phyloP scores from a whole-genome alignment of 2,113 vertebrate species.

The Nothoprocta perdicaria region DNA sequence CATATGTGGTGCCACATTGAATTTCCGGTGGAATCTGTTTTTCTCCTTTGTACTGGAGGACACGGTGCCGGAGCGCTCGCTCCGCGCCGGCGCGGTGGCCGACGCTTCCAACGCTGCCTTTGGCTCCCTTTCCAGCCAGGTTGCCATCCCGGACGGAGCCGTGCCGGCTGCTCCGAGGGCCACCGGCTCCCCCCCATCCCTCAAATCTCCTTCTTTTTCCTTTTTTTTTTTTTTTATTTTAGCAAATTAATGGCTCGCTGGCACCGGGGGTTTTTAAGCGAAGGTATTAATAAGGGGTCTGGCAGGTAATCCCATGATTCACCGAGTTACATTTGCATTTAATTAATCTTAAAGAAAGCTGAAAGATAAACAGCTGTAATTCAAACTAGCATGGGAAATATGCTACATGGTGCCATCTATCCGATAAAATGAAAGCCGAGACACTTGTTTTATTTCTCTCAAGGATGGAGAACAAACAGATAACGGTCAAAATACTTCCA shows the following conservation, averaged over 20 bases:
- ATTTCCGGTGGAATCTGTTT: constrained; percentile 92
- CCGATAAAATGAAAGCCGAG: constrained; percentile 79
- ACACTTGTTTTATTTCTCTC: constrained; percentile 78
- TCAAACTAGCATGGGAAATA: constrained; percentile 80
- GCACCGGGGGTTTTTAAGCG: constrained; percentile 82
- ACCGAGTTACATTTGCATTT: constrained; percentile 87
- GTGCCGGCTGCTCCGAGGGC: constrained; percentile 86
- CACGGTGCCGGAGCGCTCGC: constrained; percentile 86
- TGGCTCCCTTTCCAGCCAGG: constrained; percentile 91
- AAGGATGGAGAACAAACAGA: constrained; percentile 74
- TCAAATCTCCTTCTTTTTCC: not conserved
- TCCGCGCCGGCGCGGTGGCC: constrained; percentile 85
- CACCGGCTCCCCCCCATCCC: constrained; percentile 40
- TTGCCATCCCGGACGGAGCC: constrained; percentile 78
- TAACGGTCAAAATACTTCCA: constrained; percentile 72
- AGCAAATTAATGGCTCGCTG: constrained; percentile 84
- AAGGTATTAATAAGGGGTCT: constrained; percentile 89
- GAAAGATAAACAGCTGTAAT: constrained; percentile 90
- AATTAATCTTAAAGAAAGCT: constrained; percentile 89
- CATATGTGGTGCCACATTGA: constrained; percentile 97
- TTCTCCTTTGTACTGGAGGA: constrained; percentile 89
- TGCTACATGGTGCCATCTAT: constrained; percentile 77
- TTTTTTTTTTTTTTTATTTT: not conserved
- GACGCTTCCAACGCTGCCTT: constrained; percentile 85
- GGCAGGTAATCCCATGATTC: constrained; percentile 88